Percentiles rank a stretch among this genome's conserved stretches.
Conservation (phyloP, 2,888 invertebrate species). For the Melanargia galathea region DNA sequence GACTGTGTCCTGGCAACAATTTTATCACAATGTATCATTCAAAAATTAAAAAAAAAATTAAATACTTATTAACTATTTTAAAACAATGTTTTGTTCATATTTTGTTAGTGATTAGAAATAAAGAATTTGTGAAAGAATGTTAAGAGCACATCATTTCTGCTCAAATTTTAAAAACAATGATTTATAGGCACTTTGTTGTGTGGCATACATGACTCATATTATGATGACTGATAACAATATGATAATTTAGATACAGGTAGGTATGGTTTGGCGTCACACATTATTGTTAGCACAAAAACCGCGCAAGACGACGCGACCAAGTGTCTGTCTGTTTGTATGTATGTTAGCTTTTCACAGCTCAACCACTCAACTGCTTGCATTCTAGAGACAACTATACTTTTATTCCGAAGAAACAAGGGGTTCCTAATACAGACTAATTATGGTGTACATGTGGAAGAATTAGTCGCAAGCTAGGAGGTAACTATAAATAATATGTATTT, state of each 20-base stretch:
- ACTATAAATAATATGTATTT: too few species aligned
- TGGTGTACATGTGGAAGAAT: too few species aligned
- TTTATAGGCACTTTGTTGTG: constrained; percentile 23
- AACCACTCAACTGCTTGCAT: too few species aligned
- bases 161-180: neutral
- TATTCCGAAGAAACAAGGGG: too few species aligned
- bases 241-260: constrained; percentile 22
- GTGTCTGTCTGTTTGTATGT: neutral
- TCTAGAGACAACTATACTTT: too few species aligned
- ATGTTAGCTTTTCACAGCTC: too few species aligned
- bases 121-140: neutral
- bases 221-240: constrained; percentile 33
- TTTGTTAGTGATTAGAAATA: neutral
- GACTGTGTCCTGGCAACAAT: constrained; percentile 89
- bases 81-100: neutral
- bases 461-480: too few species aligned
- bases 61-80: neutral
- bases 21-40: neutral
- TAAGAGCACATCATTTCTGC: neutral
- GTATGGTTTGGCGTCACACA: constrained; percentile 26
- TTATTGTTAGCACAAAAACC: neutral
- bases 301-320: neutral
- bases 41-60: neutral
- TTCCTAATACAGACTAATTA: too few species aligned
- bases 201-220: constrained; percentile 31